These are phyloP conservation scores for Pyrrhura leucotis DNA, from an alignment of 2,797 vertebrate species.

Conservation along the genomic window DNA sequence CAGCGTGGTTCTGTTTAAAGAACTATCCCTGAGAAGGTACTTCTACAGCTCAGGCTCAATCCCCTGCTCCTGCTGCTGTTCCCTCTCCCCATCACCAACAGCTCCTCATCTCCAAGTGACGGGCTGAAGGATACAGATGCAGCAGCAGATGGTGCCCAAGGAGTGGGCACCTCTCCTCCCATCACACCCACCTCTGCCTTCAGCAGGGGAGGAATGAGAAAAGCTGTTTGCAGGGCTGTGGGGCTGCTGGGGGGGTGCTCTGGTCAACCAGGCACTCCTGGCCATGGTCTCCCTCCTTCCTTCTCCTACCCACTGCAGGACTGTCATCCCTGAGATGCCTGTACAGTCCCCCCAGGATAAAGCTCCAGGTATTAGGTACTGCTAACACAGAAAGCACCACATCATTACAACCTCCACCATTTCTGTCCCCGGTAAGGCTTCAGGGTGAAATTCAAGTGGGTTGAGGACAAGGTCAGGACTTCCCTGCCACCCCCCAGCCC, in stretches of 20 bases:
- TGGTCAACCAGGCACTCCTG: background rate
- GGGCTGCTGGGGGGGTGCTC: background rate
- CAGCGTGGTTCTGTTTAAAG: background rate
- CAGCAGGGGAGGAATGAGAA: background rate
- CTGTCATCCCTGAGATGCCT: background rate
- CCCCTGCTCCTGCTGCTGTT: background rate
- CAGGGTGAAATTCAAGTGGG: background rate
- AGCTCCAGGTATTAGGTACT: background rate
- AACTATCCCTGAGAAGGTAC: background rate
- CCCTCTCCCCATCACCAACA: background rate
- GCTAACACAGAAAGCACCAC: background rate
- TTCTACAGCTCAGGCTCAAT: background rate
- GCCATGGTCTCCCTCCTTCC: background rate
- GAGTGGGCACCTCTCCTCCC: background rate
- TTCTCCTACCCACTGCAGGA: background rate
- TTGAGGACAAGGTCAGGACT: background rate
- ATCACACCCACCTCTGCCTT: background rate
- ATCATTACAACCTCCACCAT: background rate
- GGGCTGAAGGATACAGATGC: background rate
- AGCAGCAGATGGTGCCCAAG: background rate
- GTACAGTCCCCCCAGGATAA: accelerated
- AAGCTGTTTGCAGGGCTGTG: background rate
- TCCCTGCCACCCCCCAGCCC: background rate
- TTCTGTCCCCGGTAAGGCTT: background rate
- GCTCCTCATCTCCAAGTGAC: background rate